Percentiles rank a stretch among this genome's conserved stretches.
Conservation (phyloP, 2,888 invertebrate genomes). For the Tiliacea citrago region DNA sequence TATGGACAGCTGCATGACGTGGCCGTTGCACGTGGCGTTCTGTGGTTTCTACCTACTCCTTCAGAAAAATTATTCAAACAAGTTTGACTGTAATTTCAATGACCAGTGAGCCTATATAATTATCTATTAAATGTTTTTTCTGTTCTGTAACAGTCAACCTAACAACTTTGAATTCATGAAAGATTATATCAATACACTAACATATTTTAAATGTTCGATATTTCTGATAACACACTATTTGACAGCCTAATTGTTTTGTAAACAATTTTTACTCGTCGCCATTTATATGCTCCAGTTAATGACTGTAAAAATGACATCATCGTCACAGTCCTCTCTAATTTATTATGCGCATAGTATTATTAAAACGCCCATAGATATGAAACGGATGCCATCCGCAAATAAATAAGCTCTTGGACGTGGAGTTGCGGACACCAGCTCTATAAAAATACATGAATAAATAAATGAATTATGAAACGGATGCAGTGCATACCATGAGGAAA, state of each 20-base stretch:
- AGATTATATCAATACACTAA: neutral
- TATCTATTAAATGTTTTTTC: neutral
- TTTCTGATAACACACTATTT: conserved; percentile 4
- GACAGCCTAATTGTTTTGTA: conserved; percentile 11
- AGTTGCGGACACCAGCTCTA: neutral
- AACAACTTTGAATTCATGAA: neutral
- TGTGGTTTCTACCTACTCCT: neutral
- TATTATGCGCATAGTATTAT: neutral
- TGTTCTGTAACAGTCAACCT: neutral
- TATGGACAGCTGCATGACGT: conserved; percentile 11
- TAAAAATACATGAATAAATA: neutral
- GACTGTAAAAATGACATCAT: conserved; percentile 3
- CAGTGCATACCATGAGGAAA: neutral
- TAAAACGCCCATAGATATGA: conserved; percentile 1
- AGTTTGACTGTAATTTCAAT: conserved; percentile 3
- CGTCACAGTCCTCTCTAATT: neutral
- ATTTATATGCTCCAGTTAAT: conserved; percentile 2
- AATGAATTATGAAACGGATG: neutral
- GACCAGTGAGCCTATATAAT: too few species aligned
- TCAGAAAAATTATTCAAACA: neutral
- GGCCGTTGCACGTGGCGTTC: neutral
- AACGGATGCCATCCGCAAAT: neutral
- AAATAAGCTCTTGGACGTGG: neutral
- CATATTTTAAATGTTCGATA: neutral
- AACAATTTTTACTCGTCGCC: neutral